Base-by-base conservation (phyloP, 2,888 invertebrate species). In the Xanthostigma xanthostigma region DNA sequence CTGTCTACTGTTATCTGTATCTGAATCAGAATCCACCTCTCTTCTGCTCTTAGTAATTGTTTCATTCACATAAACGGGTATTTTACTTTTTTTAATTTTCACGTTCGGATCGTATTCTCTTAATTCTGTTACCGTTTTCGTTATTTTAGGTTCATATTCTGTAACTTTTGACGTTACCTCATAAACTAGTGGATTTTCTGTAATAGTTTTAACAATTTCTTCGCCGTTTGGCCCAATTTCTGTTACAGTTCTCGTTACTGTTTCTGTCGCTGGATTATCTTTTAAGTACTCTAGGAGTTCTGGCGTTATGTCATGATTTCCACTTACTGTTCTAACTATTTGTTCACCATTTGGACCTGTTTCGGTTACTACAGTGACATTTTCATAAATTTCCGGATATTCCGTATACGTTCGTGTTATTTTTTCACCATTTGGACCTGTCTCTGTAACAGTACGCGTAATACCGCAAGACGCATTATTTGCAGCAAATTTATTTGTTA, bases 11-110 rank as follows among this genome's bases (percentile, higher is more conserved):
- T 63, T 62, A 50, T 69, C 69, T 35, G 66, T 66, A 48, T 70
- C 70, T n/a, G 68, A 67, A 55, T 69, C 69, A 9, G 68, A 69
- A 56, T 68, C 67, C 42, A 64, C 49, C 11, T 42, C 42, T 14
- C 33, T 33, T 39, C 17, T 39, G 27, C 27, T 27, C 6, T 27
- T 27, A 27, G 27, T 55, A 38, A 60, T 58, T 3, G 59, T 59
- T 52, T 68, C 64, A 41, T 67, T 64, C 45, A 63, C 57, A 50
- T 69, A 61, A 9, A 71, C 59, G 0, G 71, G 71, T 51, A 72
- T 70, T 60, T 68, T 71, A 57, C 69, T 70, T 55, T 67, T 69
- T 3, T 42, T 13, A 33, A 42, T 34, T 27, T 27, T 27, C 27
- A 27, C 27, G 27, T 27, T 27, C 27, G 27, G 27, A 27, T 27